Conservation (phyloP, 2,797 vertebrate species). For the Chiroxiphia lanceolata region DNA sequence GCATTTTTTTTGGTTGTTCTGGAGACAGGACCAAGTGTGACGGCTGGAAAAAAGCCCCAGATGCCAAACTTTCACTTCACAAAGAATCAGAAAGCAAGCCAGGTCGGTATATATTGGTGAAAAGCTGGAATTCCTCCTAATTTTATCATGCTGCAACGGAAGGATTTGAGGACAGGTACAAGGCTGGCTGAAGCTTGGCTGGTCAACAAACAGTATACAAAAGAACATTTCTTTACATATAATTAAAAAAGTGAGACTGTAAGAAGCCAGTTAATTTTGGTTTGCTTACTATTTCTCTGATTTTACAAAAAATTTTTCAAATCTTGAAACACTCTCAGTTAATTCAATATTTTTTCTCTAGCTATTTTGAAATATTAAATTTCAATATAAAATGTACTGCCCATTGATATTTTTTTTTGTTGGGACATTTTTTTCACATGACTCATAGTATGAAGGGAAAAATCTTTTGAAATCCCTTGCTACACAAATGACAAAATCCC, state of each 20-base stretch:
- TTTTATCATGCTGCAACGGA: not conserved
- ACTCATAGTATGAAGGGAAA: slow-evolving; percentile 6
- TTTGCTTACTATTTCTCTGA: not conserved
- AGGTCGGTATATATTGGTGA: not conserved
- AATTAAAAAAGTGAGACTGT: not conserved
- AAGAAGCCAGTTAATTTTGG: not conserved
- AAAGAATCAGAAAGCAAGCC: not conserved
- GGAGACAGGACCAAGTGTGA: not conserved
- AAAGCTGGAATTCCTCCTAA: not conserved
- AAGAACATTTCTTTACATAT: not conserved
- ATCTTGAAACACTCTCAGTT: not conserved
- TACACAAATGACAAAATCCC: not conserved
- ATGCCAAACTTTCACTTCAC: not conserved
- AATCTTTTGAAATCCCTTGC: not conserved
- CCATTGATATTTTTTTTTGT: not conserved
- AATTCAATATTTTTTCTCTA: not conserved
- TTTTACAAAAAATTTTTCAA: not conserved
- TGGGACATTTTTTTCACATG: slow-evolving; percentile 9
- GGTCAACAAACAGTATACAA: not conserved
- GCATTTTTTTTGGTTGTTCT: not conserved
- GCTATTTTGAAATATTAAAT: not conserved
- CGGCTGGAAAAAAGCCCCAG: not conserved
- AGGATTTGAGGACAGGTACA: not conserved
- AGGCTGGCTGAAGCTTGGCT: not conserved
- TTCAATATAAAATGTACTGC: not conserved